Percentiles rank a stretch among this genome's conserved stretches.
These are phyloP conservation scores for Aleiodes testaceus DNA, from an alignment of 2,888 invertebrate species.

Conservation along the genomic window DNA sequence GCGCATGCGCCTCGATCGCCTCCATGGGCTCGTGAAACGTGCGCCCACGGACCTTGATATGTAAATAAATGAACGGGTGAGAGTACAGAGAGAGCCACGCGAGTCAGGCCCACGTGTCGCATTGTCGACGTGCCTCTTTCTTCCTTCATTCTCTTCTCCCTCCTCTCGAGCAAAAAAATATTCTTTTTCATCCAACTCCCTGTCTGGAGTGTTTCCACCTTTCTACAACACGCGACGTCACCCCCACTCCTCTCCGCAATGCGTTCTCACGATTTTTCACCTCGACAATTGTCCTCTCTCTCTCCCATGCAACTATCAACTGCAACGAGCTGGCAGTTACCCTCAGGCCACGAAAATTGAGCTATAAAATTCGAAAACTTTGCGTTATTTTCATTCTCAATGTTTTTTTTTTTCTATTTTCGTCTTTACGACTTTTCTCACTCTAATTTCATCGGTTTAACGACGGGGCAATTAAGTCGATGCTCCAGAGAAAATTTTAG, in stretches of 20 bases:
- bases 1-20: neutral
- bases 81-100: constrained; percentile 8
- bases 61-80: constrained; percentile 17
- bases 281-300: constrained; percentile 1
- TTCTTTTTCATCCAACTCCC: constrained; percentile 10
- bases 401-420: neutral
- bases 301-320: constrained; percentile 15
- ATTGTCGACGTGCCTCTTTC: constrained; percentile 17
- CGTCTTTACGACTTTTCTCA: neutral
- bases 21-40: constrained; percentile 1
- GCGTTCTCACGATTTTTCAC: constrained; percentile 39
- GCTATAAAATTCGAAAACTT: constrained; percentile 35
- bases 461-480: constrained; percentile 34
- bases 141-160: neutral
- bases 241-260: constrained; percentile 17
- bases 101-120: constrained; percentile 27
- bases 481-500: constrained; percentile 3
- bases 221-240: constrained; percentile 28
- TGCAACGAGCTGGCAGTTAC: constrained; percentile 33
- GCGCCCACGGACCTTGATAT: constrained; percentile 25
- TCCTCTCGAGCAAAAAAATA: neutral
- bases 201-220: constrained; percentile 40
- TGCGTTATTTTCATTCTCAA: constrained; percentile 2
- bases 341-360: constrained; percentile 39
- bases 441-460: neutral